Conservation (phyloP, 2,113 vertebrate species). For the Sus scrofa region T2T-Sscrofa CM000824.6:124600001-124600500, state of each 20-base stretch:
- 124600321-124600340: constrained; percentile 54
- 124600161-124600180: too few relatives aligned
- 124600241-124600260: constrained; percentile 39
- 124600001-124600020: too few relatives aligned
- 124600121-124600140: too few relatives aligned
- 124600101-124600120: too few relatives aligned
- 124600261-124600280: constrained; percentile 35
- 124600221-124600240: too few relatives aligned
- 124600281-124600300: constrained; percentile 44
- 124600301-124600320: constrained; percentile 42
- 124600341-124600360: constrained; percentile 11
- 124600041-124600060: too few relatives aligned
- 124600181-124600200: too few relatives aligned
- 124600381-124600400: not conserved
- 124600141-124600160: too few relatives aligned
- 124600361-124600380: constrained; percentile 15
- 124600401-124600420: not conserved
- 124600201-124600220: too few relatives aligned
- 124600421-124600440: not conserved
- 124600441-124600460: not conserved
- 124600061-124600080: too few relatives aligned
- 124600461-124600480: constrained; percentile 33
- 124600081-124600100: too few relatives aligned
- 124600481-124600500: not conserved
- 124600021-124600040: too few relatives aligned